Evolutionary conservation across 2,888 invertebrate species (phyloP), one percentile per base, ranked within the genome.

Genomic region (Notocelia uddmanniana): DNA sequence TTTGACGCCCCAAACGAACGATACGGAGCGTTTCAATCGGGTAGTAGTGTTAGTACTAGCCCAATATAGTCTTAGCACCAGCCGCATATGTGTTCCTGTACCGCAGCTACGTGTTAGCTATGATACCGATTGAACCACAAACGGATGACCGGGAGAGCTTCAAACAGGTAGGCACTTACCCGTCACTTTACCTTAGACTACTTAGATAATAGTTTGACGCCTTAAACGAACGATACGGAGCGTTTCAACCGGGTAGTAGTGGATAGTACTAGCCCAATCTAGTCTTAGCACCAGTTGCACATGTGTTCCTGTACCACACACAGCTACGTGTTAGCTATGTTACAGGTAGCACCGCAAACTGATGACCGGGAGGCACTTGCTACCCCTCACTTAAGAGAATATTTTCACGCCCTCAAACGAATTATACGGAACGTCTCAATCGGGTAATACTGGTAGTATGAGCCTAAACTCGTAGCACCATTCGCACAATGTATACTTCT

Each of bases 221-320:
- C 97, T 45, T 96, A 96, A 71, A 95, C 95, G 75, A 98, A 98
- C 82, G 98, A 99, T 87, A 93, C 96, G 76, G 98, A 98, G 92
- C 97, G 97, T 83, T 95, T 99, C 82, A 97, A 97, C 78, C 98
- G 98, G 94, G 98, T 98, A 41, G 15, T 41, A 15, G 41, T 41
- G 15, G 0, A n/a, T 1, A 98, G 93, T 99, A 98, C 94, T 98
- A 98, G 85, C 99, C 99, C 62, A 97, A 97, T 87, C 94, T 99
- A 79, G 94, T 99, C 68, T 94, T 98, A 81, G 97, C 97, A 74
- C 99, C 99, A 21, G 96, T 99, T 54, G 97, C 97, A 87, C 99
- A 99, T 92, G 98, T 98, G 88, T 97, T 98, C 89, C 96, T 98
- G 62, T 99, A 99, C 92, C 97, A 98, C n/a, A n/a, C n/a, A n/a